Base-by-base conservation (phyloP, 64 coral and sea anemone genomes). In the Cladopsammia gracilis region DNA sequence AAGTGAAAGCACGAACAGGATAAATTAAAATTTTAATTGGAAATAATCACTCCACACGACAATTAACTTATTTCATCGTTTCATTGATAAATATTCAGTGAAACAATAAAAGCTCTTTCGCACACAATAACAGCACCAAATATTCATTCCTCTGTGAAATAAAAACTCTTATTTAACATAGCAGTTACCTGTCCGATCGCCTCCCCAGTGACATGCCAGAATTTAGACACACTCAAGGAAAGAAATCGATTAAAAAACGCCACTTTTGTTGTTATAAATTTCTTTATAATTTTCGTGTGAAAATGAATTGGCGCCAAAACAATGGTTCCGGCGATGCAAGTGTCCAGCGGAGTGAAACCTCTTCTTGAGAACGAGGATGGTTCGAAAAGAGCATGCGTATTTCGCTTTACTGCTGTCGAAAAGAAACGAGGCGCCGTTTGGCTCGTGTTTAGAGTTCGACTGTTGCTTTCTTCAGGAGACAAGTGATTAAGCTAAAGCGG, bases 201-300 rank as follows among this genome's bases (percentile, higher is more conserved):
- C 92, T 94, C 88, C 86, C 92, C 68, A 88, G 73, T 84, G 92
- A 94, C 92, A 94, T 94, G 72, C 79, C 92, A 89, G 72, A 57
- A 82, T 50, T 82, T 43, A 64, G 64, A 79, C 78, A 89, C 92
- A 76, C 87, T 76, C 60, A 65, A 67, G 58, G 57, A 44, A 64
- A 67, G 53, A 64, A 77, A 83, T 25, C 45, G 18, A 69, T 13
- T 13, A 53, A 51, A 48, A 83, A 56, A 77, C 7, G 25, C 56
- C 89, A 25, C 67, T 89, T 71, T 67, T 94, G 50, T 54, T 51
- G 44, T 25, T 48, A 14, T 42, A 56, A 76, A 76, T 73, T 18
- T 76, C 19, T 48, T 44, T 64, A 34, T 51, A 43, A 75, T 48
- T 50, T 2, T 18, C 43, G 25, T 26, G 79, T 64, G 80, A 67